phyloP scores from a whole-genome alignment of 2,113 vertebrate genomes.

The Corydoras maculifer region DNA sequence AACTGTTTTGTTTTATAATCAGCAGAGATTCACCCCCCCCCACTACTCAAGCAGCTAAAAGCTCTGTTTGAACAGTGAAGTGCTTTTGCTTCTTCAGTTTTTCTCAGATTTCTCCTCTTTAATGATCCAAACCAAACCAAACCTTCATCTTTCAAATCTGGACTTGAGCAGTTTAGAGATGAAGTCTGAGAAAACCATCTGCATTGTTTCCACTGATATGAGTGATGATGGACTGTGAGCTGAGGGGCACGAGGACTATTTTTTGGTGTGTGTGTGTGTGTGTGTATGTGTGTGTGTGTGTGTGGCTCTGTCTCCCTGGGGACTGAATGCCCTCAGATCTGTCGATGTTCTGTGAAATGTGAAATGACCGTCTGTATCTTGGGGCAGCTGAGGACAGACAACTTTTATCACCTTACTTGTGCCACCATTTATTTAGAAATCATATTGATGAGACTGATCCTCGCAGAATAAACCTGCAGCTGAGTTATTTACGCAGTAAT shows the following conservation, averaged over 20 bases:
- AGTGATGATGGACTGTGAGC: constrained; percentile 40
- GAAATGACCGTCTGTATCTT: constrained; percentile 65
- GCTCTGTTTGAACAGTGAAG: no score
- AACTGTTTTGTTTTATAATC: no score
- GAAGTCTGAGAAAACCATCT: constrained; percentile 19
- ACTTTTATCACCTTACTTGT: constrained; percentile 45
- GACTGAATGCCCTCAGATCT: constrained; percentile 50
- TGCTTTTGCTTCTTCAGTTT: no score
- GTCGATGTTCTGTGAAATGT: constrained; percentile 60
- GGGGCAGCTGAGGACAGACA: constrained; percentile 44
- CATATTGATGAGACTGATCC: constrained; percentile 39
- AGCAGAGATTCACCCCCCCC: no score
- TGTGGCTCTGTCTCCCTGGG: constrained; percentile 16
- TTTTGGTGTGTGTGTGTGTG: constrained; percentile 23
- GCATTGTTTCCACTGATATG: constrained; percentile 30
- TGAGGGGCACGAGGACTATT: constrained; percentile 21
- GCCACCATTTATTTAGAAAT: constrained; percentile 53
- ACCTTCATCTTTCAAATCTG: no score
- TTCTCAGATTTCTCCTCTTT: no score
- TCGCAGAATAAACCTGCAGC: neutral
- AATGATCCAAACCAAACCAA: no score
- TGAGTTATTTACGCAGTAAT: neutral
- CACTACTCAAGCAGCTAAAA: no score
- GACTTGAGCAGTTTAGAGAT: constrained; percentile 18
- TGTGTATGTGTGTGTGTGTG: constrained; percentile 22